Base-by-base conservation (phyloP, 2,888 invertebrate genomes). In the Amiota mariae region DNA sequence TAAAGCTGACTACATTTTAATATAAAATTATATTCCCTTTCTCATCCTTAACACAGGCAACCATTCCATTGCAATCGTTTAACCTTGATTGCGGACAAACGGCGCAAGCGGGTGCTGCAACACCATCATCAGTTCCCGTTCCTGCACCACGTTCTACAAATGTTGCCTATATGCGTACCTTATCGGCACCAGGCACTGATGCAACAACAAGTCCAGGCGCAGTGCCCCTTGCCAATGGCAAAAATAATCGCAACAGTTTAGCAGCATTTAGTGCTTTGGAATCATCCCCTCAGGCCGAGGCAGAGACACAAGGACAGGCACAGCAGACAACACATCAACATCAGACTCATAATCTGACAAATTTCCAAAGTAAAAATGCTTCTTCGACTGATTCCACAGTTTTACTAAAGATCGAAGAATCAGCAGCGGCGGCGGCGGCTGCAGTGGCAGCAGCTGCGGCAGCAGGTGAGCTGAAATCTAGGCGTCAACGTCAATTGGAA, bases 61-160 rank as follows among this genome's bases (percentile, higher is more conserved):
- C 89, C 81, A 90, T 90, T 87, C 90, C 90, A 82, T 80, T 90
- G 80, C 89, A 90, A 82, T 90, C 90, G 78, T 90, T 90, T 87
- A 89, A 88, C 87, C 87, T 90, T 87, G 88, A 89, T 86, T 87
- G 88, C 81, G 85, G 86, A 81, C 36, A 36, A 36, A 6, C 36
- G 36, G 4, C 15, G 57, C 68, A 59, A 66, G 63, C 72, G 64
- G 70, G 36, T 36, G 36, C 78, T 73, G 68, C 75, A 74, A 77
- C 81, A 80, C 77, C 81, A 72, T 75, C 76, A 72, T 36, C 6
- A 36, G 70, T 75, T 77, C 48, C 72, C 73, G 72, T 75, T 76
- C 72, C 71, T 74, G 59, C 56, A 49, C 63, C 64, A 59, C 76
- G 72, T 57, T 36, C 36, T 36, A 49, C 81, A 80, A 86, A 78